Base-by-base conservation (phyloP, 2,888 invertebrate species). In the Napeogenes inachia region DNA sequence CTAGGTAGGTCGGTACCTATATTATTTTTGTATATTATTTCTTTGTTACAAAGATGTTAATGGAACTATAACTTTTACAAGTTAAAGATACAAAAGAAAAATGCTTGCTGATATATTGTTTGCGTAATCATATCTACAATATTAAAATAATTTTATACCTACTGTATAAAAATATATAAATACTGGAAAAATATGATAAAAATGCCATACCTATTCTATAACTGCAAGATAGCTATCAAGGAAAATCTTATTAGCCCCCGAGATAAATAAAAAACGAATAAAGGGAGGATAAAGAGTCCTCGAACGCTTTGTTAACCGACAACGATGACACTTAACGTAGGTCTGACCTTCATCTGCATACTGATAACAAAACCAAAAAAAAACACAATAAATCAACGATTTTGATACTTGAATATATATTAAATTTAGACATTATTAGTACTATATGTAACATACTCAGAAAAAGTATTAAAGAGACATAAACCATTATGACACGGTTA, bases 301-400 rank as follows among this genome's bases (percentile, higher is more conserved):
- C 62, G 57, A 65, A 60, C 60, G 65, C 65, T 62, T 65, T 65
- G 60, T 60, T 60, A 60, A 62, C 65, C 58, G 60, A 65, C 65
- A 62, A 60, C 58, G 62, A 62, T 65, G 65, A 60, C 60, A 65
- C 65, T 65, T 60, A 62, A 58, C 58, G 46, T 54, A 63, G 58
- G 60, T 60, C 62, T 59, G 60, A 60, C 65, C 65, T 65, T 62
- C 56, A 62, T 54, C 60, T 60, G 1, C 21, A 21, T 21, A 63
- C 57, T 45, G 60, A 63, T 60, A 63, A 63, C 59, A 60, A 63
- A 63, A 63, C 46, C 54, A 47, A 60, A 46, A 62, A 50, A 42
- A 55, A 42, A 54, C 59, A 54, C 12, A 46, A 60, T 45, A 55
- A 55, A 42, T 54, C 45, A 50, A 47, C 45, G 57, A 57, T 33